A percentile compares a stretch with the other conserved stretches of the same genome.
Conservation (phyloP, 2,888 invertebrate genomes). For the Trichacis sp. region DNA sequence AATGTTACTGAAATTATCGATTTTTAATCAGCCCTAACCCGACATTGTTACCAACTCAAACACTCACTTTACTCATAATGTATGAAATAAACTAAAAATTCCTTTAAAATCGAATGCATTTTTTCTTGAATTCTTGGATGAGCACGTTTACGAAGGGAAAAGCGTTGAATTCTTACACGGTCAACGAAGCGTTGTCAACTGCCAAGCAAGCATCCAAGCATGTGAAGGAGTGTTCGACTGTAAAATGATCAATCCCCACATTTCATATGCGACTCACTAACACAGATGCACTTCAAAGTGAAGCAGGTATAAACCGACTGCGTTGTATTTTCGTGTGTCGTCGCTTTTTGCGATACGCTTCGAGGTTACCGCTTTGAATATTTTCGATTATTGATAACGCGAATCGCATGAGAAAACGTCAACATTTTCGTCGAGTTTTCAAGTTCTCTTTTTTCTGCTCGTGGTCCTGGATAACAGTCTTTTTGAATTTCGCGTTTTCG, state of each 20-base stretch:
- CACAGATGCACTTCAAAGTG: conserved; percentile 41
- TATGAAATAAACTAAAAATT: too few species aligned
- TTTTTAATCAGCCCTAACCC: too few species aligned
- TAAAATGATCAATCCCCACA: conserved; percentile 57
- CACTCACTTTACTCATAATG: too few species aligned
- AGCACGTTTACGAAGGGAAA: conserved; percentile 10
- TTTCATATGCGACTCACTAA: conserved; percentile 38
- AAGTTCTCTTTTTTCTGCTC: neutral
- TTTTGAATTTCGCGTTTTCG: neutral
- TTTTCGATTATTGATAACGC: conserved; percentile 15
- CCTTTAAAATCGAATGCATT: too few species aligned
- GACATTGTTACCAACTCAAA: too few species aligned
- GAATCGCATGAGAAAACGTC: neutral
- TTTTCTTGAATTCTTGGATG: too few species aligned
- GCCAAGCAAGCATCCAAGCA: conserved; percentile 45
- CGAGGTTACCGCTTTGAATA: conserved; percentile 28
- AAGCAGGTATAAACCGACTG: conserved; percentile 8
- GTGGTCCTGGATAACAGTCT: neutral
- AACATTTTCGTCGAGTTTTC: neutral
- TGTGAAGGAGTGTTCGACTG: conserved; percentile 58
- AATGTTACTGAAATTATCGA: too few species aligned
- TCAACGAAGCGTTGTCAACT: conserved; percentile 48
- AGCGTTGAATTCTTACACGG: conserved; percentile 41
- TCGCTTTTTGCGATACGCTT: conserved; percentile 21
- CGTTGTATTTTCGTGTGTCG: conserved; percentile 31